phyloP scores from a whole-genome alignment of 2,113 vertebrate genomes.

The Aptenodytes forsteri region DNA sequence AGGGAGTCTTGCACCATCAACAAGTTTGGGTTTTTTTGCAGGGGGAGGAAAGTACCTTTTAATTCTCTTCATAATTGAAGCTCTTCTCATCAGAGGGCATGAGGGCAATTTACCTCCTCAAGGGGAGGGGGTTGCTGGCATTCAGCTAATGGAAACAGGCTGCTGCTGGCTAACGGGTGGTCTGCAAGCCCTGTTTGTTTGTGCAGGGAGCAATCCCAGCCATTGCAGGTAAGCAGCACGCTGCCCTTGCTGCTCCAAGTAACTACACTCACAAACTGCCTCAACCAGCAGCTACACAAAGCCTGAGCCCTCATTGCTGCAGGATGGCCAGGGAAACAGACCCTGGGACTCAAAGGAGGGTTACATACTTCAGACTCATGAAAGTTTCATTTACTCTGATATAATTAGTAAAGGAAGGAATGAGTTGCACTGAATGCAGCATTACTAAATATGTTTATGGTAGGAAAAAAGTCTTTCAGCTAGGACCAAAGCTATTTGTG shows the following conservation, averaged over 20 bases:
- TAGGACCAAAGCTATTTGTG: neutral
- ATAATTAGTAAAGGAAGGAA: neutral
- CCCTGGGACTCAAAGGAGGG: neutral
- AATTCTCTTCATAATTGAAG: neutral
- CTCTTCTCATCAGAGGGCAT: neutral
- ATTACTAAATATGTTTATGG: neutral
- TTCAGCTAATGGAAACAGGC: neutral
- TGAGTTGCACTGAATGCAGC: neutral
- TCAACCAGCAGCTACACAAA: neutral
- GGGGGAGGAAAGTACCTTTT: neutral
- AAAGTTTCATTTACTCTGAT: neutral
- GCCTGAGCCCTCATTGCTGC: neutral
- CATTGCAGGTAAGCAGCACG: neutral
- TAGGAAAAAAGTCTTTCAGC: neutral
- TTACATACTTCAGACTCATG: rapidly evolving
- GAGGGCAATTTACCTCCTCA: neutral
- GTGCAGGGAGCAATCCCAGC: neutral
- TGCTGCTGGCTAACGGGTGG: neutral
- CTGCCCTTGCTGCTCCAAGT: neutral
- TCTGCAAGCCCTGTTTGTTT: neutral
- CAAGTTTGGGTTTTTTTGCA: neutral
- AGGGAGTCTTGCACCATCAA: neutral
- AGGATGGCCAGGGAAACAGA: neutral
- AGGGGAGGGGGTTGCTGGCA: neutral
- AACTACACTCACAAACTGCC: neutral